Base-by-base conservation (phyloP, 30 jellyfish, hydroid and myxozoan genomes). In the Euphysa ruthae region DNA sequence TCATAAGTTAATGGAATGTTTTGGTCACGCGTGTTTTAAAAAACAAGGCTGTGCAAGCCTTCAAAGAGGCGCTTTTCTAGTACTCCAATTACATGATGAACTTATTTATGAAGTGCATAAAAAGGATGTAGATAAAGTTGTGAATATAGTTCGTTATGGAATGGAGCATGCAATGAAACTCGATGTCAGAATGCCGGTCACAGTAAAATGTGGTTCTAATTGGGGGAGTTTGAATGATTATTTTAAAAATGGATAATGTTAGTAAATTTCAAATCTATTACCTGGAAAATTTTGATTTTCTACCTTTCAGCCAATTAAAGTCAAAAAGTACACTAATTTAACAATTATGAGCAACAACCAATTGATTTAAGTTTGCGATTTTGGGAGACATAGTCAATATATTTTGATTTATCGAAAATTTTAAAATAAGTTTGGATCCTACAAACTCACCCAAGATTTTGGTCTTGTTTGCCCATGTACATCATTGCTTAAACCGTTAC, bases 11-110 rank as follows among this genome's bases (percentile, higher is more conserved):
- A 46, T 32, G 0, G 22, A 44, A 6, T 55, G 43, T 26, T 85
- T 85, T 56, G 66, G 55, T 33, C 55, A 18, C 28, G 26, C 35
- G 13, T 51, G 71, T 49, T 24, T 18, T 35, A 18, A 49, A 0
- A 16, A 12, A 33, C 21, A 29, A 3, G 27, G 0, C 18, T 55
- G 64, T 2, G 8, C 6, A 18, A 60, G 27, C 12, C 13, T 18
- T 3, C 34, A 22, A 15, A 32, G 58, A 19, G 57, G 65, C 31
- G 95, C 94, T 43, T 60, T 35, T 58, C 73, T 88, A 33, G 94
- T 88, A 1, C 49, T 88, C 54, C 97, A 88, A 55, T 65, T 88
- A 24, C 97, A 88, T 71, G 97, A 88, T 77, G 97, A 88, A 63
- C 79, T 88, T 27, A 73, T 88, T 50, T 88, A 79, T 42, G 97